Evolutionary conservation across 2,888 invertebrate genomes (phyloP).

Genomic region (Altica lythri): DNA sequence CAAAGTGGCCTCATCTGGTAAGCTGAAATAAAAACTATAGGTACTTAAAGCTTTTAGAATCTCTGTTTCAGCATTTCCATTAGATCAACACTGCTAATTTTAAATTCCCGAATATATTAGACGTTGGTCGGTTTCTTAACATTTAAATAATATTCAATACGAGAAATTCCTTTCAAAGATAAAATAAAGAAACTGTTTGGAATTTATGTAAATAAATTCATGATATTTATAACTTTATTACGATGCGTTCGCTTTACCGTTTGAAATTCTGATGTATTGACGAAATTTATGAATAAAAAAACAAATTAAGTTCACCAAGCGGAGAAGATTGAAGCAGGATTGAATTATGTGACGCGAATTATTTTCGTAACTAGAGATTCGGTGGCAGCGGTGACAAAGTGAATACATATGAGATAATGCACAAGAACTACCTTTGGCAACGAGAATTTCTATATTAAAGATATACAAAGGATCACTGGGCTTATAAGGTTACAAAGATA

Average conservation of each 20-base stretch:
- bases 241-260: constrained; percentile 25
- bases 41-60: too few species aligned
- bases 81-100: too few species aligned
- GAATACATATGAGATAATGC: constrained; percentile 7
- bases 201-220: constrained; percentile 34
- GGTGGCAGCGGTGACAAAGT: neutral
- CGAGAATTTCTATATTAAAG: too few species aligned
- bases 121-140: too few species aligned
- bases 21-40: too few species aligned
- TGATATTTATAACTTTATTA: constrained; percentile 32
- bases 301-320: constrained; percentile 27
- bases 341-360: constrained; percentile 32
- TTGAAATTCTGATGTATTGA: constrained; percentile 32
- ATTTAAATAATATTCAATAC: too few species aligned
- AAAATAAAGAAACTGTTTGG: constrained; percentile 10
- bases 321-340: constrained; percentile 29
- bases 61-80: too few species aligned
- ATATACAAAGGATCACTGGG: too few species aligned
- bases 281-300: constrained; percentile 29
- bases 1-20: too few species aligned
- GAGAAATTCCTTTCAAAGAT: constrained; percentile 6
- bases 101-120: too few species aligned
- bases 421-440: too few species aligned
- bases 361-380: constrained; percentile 22
- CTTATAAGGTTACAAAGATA: too few species aligned